phyloP scores from a whole-genome alignment of 2,797 vertebrate genomes.

The Eulemur rubriventer region DNA sequence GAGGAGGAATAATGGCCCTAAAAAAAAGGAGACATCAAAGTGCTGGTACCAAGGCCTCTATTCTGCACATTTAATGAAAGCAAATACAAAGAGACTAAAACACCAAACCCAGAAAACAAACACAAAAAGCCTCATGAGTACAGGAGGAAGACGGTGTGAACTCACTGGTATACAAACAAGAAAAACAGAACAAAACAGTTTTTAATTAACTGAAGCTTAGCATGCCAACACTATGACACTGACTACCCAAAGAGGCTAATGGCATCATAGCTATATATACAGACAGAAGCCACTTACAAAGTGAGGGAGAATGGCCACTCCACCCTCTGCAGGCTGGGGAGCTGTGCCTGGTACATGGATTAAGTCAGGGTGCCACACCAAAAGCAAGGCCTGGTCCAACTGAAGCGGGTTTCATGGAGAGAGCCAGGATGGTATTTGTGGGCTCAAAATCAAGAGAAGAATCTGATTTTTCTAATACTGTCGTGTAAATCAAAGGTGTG shows the following conservation, averaged over 20 bases:
- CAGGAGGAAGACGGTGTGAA: background rate
- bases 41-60: background rate
- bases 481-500: background rate
- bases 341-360: background rate
- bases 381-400: background rate
- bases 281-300: background rate
- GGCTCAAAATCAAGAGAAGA: background rate
- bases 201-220: constrained; percentile 18
- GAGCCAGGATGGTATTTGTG: background rate
- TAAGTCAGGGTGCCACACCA: background rate
- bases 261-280: background rate
- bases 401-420: background rate
- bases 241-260: background rate
- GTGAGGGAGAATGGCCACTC: too few species aligned
- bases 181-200: background rate
- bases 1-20: background rate
- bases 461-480: background rate
- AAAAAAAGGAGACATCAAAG: background rate
- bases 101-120: background rate
- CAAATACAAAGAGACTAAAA: background rate
- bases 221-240: background rate
- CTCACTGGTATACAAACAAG: background rate
- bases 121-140: background rate
- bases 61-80: background rate
- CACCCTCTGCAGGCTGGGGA: background rate